These are phyloP conservation scores for Melanostoma mellinum DNA, from an alignment of 2,888 invertebrate species.

Conservation along the genomic window DNA sequence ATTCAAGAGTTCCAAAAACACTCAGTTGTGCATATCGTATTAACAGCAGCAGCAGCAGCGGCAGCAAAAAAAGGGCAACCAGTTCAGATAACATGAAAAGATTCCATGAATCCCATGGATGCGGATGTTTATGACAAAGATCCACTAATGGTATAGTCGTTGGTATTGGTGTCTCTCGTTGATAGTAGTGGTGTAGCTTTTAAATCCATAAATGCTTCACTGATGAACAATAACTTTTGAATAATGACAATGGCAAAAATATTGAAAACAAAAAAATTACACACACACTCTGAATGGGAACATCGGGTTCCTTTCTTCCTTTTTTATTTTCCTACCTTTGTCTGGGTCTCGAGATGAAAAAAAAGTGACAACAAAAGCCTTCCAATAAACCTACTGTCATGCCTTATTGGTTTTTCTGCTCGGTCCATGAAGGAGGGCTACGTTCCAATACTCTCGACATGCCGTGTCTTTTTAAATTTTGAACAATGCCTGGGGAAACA, in stretches of 20 bases:
- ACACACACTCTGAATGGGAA: slow-evolving; percentile 8
- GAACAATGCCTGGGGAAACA: no score
- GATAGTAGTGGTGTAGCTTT: slow-evolving; percentile 30
- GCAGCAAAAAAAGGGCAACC: slow-evolving; percentile 21
- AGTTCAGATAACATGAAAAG: slow-evolving; percentile 41
- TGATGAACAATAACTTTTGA: slow-evolving; percentile 48
- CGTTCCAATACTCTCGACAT: no score
- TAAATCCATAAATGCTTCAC: slow-evolving; percentile 40
- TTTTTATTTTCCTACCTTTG: neutral
- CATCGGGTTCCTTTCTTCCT: slow-evolving; percentile 10
- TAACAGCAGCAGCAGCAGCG: slow-evolving; percentile 14
- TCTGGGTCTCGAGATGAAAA: slow-evolving; percentile 3
- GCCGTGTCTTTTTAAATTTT: no score
- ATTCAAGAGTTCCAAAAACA: slow-evolving; percentile 60
- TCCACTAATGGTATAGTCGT: neutral
- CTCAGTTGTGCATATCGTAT: slow-evolving; percentile 41
- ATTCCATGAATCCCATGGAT: slow-evolving; percentile 29
- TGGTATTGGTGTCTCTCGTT: neutral
- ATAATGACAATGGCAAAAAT: slow-evolving; percentile 41
- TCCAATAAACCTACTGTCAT: neutral
- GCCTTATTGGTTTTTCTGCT: slow-evolving; percentile 9
- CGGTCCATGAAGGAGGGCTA: neutral
- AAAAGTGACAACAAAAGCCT: slow-evolving; percentile 1
- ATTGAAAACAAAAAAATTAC: neutral
- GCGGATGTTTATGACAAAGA: slow-evolving; percentile 39